A percentile compares a stretch with the other conserved stretches of the same genome.
Evolutionary conservation across 2,113 vertebrate species (phyloP).

Genomic region (Ivindomyrus marchei): DNA sequence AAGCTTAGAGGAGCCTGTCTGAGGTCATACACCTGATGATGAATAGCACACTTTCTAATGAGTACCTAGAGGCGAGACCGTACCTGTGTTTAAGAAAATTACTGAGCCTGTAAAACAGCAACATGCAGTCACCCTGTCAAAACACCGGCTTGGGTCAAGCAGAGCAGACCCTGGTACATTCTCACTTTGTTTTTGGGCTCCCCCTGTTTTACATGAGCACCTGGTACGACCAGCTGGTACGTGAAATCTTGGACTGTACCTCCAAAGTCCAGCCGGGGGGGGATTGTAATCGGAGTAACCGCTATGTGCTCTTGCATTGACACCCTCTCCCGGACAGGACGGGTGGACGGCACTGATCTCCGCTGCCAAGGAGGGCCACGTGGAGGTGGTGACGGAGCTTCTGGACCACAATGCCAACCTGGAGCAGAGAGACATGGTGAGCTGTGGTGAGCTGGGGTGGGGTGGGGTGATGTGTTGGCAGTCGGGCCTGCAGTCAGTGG

Average conservation of each 20-base stretch:
- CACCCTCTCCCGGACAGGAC: conserved; percentile 62
- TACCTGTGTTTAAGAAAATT: conserved; percentile 39
- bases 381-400: conserved; percentile 78
- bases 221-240: conserved; percentile 61
- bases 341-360: conserved; percentile 97
- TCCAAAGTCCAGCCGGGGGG: conserved; percentile 4
- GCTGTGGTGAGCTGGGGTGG: conserved; percentile 66
- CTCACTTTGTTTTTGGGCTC: neutral
- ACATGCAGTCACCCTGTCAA: conserved; percentile 20
- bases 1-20: conserved; percentile 32
- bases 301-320: neutral
- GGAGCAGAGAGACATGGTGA: conserved; percentile 93
- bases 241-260: conserved; percentile 25
- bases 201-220: conserved; percentile 45
- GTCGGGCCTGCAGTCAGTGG: neutral
- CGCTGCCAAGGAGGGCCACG: conserved; percentile 87
- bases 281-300: conserved; percentile 19
- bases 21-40: conserved; percentile 41
- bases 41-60: conserved; percentile 32
- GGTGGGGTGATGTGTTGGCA: neutral
- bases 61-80: conserved; percentile 6
- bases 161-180: neutral
- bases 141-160: neutral
- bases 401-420: conserved; percentile 74
- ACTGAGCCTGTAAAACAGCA: conserved; percentile 29